Evolutionary conservation across 2,888 invertebrate genomes (phyloP), one percentile per base, ranked within the genome.

Genomic region (Mantis religiosa): DNA sequence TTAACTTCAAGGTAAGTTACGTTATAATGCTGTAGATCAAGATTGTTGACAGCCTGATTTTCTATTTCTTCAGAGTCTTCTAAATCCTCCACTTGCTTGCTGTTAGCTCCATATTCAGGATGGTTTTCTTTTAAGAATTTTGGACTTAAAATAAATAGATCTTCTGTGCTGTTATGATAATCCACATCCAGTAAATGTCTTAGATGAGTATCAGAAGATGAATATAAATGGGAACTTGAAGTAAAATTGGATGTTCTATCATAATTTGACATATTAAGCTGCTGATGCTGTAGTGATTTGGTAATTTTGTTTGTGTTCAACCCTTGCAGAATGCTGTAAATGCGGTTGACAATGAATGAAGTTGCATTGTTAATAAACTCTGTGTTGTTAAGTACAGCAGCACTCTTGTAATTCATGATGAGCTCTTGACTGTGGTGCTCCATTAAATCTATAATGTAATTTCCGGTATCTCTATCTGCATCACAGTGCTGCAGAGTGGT

Each of bases 241-340:
- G 54, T 0, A 71, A 71, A 25, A 25, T 71, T 71, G 15, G 25
- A 71, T 71, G 54, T 71, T 20, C 20, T 2, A 20, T 20, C 54
- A 71, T 15, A 71, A 20, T 71, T 25, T 71, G 54, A 71, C 8
- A 20, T 71, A 71, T 71, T 71, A 71, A 20, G 25, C 25, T 71
- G 54, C 54, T 71, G 54, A 71, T 71, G 54, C 54, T 71, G 20
- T 71, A 71, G 2, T 20, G 54, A 20, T 71, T 83, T 83, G 1
- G 28, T 83, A 20, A 83, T 20, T 83, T 83, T 83, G 28, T 83
- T 83, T 83, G 27, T n/a, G 6, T 83, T 28, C 27, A 83, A 15
- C 7, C n/a, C 83, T 83, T 27, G 28, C 12, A 89, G 71, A 87
- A 89, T 89, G 6, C 71, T 83, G 28, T 89, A 89, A 28, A 89